A percentile compares a stretch with the other conserved stretches of the same genome.
Conservation (phyloP, 2,113 vertebrate genomes). For the Daboia siamensis region DNA sequence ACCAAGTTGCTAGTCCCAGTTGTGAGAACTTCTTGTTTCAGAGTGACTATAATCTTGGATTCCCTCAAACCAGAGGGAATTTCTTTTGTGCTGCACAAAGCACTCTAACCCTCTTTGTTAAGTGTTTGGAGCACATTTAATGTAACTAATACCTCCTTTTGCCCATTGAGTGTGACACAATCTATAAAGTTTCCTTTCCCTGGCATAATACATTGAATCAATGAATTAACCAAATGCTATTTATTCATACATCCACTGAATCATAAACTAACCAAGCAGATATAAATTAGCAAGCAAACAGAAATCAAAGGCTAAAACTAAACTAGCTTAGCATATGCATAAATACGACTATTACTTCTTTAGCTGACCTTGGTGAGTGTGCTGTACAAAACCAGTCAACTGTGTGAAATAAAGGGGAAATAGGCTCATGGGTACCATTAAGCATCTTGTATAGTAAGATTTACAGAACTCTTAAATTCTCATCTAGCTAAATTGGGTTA, state of each 20-base stretch:
- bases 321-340: not conserved
- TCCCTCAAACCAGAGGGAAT: not conserved
- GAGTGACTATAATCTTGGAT: not conserved
- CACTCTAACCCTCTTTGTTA: not conserved
- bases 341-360: not conserved
- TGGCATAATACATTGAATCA: not conserved
- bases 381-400: not conserved
- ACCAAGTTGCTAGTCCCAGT: not conserved
- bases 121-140: not conserved
- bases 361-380: not conserved
- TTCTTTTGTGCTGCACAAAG: not conserved
- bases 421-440: not conserved
- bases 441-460: not conserved
- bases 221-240: not conserved
- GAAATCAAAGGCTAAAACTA: not conserved
- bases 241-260: not conserved
- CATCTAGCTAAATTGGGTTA: not conserved
- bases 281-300: not conserved
- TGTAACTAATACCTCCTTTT: not conserved
- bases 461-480: not conserved
- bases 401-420: not conserved
- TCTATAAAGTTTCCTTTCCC: not conserved
- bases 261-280: not conserved
- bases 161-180: not conserved
- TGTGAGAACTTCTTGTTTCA: not conserved